These are phyloP conservation scores for Micrasema longulum DNA, from an alignment of 1,140 invertebrate genomes.

Conservation along the genomic window DNA sequence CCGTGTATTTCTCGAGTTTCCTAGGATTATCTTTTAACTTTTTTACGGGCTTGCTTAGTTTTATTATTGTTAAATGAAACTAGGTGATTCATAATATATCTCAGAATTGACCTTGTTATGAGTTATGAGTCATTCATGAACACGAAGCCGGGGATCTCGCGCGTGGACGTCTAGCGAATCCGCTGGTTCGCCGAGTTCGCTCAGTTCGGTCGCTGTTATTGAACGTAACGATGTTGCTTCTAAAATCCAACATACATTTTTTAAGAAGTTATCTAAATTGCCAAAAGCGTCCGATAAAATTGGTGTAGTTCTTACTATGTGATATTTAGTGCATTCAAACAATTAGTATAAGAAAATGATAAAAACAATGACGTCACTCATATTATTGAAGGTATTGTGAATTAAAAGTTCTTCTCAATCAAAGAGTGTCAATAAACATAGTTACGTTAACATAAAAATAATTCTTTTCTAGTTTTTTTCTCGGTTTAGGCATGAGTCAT, in stretches of 20 bases:
- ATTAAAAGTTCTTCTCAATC: constrained; percentile 2
- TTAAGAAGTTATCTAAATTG: constrained; percentile 37
- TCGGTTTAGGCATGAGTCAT: constrained; percentile 39
- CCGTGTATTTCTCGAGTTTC: no score
- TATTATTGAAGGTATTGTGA: constrained; percentile 63
- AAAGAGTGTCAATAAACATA: not conserved
- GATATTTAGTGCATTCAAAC: constrained; percentile 61
- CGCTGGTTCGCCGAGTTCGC: not conserved
- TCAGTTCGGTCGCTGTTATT: constrained; percentile 37
- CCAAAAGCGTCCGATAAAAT: constrained; percentile 9
- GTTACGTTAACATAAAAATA: constrained; percentile 23
- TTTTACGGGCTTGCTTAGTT: constrained; percentile 1
- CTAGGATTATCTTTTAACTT: no score
- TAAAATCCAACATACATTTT: constrained; percentile 46
- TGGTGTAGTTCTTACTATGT: constrained; percentile 50
- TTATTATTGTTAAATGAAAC: constrained; percentile 38
- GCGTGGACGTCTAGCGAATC: constrained; percentile 54
- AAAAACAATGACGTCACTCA: constrained; percentile 69
- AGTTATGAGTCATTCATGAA: constrained; percentile 64
- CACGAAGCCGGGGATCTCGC: constrained; percentile 65
- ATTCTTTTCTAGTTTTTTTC: constrained; percentile 18
- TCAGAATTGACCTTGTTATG: constrained; percentile 70
- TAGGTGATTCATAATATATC: constrained; percentile 65
- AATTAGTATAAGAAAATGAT: constrained; percentile 63
- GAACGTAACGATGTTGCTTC: constrained; percentile 22